phyloP scores from a whole-genome alignment of 2,113 vertebrate genomes.

The Castor canadensis region DNA sequence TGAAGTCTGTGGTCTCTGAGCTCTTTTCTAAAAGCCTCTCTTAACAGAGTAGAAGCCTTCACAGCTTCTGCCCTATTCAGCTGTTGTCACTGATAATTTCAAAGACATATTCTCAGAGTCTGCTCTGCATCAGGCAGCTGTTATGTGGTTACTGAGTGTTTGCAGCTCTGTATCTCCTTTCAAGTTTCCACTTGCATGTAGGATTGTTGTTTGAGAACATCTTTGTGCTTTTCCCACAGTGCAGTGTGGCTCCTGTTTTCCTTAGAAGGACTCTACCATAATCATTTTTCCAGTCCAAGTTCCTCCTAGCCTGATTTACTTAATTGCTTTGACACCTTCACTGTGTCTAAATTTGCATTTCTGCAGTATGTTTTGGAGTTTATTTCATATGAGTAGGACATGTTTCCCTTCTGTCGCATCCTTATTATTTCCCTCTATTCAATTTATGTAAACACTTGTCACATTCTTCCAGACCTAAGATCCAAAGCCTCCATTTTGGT shows the following conservation, averaged over 20 bases:
- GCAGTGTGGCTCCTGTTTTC: constrained; percentile 64
- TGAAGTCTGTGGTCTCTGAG: constrained; percentile 29
- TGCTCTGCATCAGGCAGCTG: constrained; percentile 56
- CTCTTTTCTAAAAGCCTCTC: constrained; percentile 58
- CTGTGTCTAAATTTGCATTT: constrained; percentile 18
- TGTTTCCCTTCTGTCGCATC: background rate
- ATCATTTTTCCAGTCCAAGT: constrained; percentile 57
- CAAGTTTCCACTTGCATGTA: constrained; percentile 45
- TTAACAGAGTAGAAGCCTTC: constrained; percentile 39
- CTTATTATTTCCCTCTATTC: background rate
- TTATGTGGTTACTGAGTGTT: constrained; percentile 41
- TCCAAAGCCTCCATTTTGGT: background rate
- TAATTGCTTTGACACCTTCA: constrained; percentile 40
- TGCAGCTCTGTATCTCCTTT: constrained; percentile 46
- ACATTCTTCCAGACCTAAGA: constrained; percentile 32
- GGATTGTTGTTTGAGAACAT: constrained; percentile 13
- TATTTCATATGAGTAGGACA: background rate
- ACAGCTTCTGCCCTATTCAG: constrained; percentile 59
- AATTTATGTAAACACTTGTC: background rate
- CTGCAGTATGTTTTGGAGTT: background rate
- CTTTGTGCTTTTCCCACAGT: constrained; percentile 16
- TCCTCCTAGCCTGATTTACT: constrained; percentile 15
- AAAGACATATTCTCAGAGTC: constrained; percentile 66
- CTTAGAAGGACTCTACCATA: constrained; percentile 34
- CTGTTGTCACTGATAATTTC: constrained; percentile 69